Conservation (phyloP, 2,888 invertebrate genomes). For the Campopleginae sp. region DNA sequence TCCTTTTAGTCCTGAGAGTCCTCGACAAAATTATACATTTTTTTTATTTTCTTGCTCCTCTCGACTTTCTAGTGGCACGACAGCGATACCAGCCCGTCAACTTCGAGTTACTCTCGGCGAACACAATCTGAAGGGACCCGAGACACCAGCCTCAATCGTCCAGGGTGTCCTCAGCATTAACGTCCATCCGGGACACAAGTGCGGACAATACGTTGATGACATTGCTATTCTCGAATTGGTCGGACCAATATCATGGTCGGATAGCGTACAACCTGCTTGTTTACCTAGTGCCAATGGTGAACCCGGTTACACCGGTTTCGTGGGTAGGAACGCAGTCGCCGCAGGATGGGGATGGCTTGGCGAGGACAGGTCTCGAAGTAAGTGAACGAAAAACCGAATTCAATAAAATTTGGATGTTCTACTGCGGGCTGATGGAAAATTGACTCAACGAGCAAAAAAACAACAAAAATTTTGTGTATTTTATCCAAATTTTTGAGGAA, state of each 20-base stretch:
- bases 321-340: conserved; percentile 88
- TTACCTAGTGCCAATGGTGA: conserved; percentile 87
- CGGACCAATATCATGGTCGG: conserved; percentile 88
- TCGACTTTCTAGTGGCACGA: conserved; percentile 86
- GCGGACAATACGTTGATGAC: conserved; percentile 87
- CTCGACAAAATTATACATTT: conserved; percentile 1
- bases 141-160: conserved; percentile 85
- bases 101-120: conserved; percentile 90
- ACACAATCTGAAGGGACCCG: conserved; percentile 88
- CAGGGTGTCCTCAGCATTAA: conserved; percentile 85
- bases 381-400: conserved; percentile 60
- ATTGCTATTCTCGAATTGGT: conserved; percentile 91
- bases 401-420: neutral
- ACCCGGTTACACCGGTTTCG: conserved; percentile 85
- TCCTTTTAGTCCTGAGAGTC: neutral
- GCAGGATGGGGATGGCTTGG: conserved; percentile 95
- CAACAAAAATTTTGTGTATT: neutral
- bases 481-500: neutral
- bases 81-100: conserved; percentile 88
- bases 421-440: too few relatives aligned
- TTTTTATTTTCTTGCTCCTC: conserved; percentile 21
- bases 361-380: conserved; percentile 89
- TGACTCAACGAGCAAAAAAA: neutral
- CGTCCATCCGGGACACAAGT: conserved; percentile 91
- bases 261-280: conserved; percentile 91